A percentile compares a stretch with the other conserved stretches of the same genome.
Evolutionary conservation across 1,140 invertebrate species (phyloP).

Genomic region (Brachionus angularis): DNA sequence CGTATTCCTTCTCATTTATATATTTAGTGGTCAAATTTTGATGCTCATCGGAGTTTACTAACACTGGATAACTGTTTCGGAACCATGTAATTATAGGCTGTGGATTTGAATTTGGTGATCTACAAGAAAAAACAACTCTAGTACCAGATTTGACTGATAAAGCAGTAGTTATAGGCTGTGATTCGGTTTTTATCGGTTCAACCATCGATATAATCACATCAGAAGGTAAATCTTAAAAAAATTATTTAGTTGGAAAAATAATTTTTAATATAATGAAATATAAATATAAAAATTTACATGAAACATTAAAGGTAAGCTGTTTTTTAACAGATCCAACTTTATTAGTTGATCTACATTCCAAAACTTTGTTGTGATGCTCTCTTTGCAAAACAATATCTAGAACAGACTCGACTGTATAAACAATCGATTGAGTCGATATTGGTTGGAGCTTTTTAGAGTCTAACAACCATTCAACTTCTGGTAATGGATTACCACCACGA

Average conservation of each 20-base stretch:
- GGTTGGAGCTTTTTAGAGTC: constrained; percentile 7
- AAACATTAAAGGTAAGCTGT: constrained; percentile 27
- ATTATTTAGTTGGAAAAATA: no score
- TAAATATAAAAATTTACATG: constrained; percentile 28
- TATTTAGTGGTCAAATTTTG: constrained; percentile 33
- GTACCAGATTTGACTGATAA: neutral
- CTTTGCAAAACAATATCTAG: constrained; percentile 12
- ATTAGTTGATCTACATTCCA: constrained; percentile 29
- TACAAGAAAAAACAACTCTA: constrained; percentile 12
- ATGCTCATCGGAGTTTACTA: constrained; percentile 27
- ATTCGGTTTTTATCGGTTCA: neutral
- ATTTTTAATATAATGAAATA: neutral
- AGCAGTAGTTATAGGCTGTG: neutral
- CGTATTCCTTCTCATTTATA: constrained; percentile 25
- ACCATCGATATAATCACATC: constrained; percentile 10
- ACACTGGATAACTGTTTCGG: constrained; percentile 24
- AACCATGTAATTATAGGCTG: constrained; percentile 42
- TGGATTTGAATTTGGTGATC: constrained; percentile 40
- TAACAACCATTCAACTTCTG: constrained; percentile 32
- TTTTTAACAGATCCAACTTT: constrained; percentile 16
- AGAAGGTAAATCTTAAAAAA: constrained; percentile 37
- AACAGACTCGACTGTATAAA: constrained; percentile 34
- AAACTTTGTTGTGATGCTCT: constrained; percentile 24
- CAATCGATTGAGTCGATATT: constrained; percentile 4
- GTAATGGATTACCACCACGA: constrained; percentile 36